These are phyloP conservation scores for Epinotia bilunana DNA, from an alignment of 2,888 invertebrate genomes.

Conservation along the genomic window DNA sequence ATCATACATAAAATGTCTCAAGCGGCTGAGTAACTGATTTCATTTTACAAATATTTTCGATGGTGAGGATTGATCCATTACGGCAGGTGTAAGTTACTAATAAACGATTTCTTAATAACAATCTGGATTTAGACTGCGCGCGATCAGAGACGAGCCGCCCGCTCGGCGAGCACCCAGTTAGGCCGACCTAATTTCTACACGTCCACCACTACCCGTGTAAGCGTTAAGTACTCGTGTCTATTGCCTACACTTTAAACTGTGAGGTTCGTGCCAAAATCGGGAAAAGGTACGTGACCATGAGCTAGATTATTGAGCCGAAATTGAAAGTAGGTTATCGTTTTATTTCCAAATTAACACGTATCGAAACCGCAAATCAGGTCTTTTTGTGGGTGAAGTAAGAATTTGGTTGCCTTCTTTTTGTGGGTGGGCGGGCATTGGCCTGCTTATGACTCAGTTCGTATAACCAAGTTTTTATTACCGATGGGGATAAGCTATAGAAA, in stretches of 20 bases:
- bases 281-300: slow-evolving; percentile 26
- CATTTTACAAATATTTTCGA: slow-evolving; percentile 30
- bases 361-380: slow-evolving; percentile 1
- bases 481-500: not conserved
- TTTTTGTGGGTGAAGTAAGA: not conserved
- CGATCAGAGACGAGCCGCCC: slow-evolving; percentile 25
- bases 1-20: slow-evolving; percentile 4
- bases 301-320: slow-evolving; percentile 11
- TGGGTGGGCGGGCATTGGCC: not conserved
- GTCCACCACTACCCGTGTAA: slow-evolving; percentile 34
- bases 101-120: slow-evolving; percentile 44
- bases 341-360: slow-evolving; percentile 13
- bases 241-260: slow-evolving; percentile 32
- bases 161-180: slow-evolving; percentile 41
- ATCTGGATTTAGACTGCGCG: slow-evolving; percentile 42
- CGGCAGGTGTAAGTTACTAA: slow-evolving; percentile 39
- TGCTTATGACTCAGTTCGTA: not conserved
- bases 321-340: slow-evolving; percentile 10
- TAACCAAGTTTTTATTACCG: not conserved
- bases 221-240: slow-evolving; percentile 31
- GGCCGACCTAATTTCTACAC: slow-evolving; percentile 36
- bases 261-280: slow-evolving; percentile 33
- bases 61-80: slow-evolving; percentile 30
- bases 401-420: not conserved
- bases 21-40: slow-evolving; percentile 9